Evolutionary conservation across 2,113 vertebrate genomes (phyloP).

Genomic region (Centrocercus urophasianus): DNA sequence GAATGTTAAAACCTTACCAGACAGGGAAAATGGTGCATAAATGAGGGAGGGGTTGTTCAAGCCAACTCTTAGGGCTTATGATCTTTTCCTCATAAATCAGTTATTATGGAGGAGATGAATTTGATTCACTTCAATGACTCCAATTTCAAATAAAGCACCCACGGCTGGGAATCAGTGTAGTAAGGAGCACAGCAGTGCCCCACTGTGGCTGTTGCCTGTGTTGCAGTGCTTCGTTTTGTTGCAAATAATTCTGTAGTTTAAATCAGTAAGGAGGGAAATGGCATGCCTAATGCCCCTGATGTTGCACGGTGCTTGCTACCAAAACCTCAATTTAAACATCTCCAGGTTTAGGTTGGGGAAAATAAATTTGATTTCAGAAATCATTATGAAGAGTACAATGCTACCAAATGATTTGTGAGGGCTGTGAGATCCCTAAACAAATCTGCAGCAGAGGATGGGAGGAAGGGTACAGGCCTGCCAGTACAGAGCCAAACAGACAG

Average conservation of each 20-base stretch:
- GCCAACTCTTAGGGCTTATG: background rate
- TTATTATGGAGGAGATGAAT: background rate
- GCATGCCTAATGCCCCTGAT: fast-evolving
- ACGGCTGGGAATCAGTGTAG: fast-evolving
- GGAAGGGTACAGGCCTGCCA: fast-evolving
- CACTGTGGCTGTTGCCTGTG: background rate
- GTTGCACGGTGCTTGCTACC: fast-evolving
- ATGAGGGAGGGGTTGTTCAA: fast-evolving
- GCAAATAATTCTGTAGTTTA: fast-evolving
- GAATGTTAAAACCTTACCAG: fast-evolving
- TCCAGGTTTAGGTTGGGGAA: fast-evolving
- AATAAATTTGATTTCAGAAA: background rate
- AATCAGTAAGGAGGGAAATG: fast-evolving
- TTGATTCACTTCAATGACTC: background rate
- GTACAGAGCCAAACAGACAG: background rate
- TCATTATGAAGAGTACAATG: background rate
- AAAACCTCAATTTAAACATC: fast-evolving
- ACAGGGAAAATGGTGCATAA: background rate
- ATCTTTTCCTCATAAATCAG: too few species aligned
- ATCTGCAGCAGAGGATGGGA: fast-evolving
- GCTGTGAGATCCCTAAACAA: fast-evolving
- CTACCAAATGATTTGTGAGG: background rate
- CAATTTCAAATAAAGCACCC: too few species aligned
- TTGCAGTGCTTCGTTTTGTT: fast-evolving
- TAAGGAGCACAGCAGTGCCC: background rate